Percentiles rank a stretch among this genome's conserved stretches.
Conservation (phyloP, 2,113 vertebrate genomes). For the Anser brachyrhynchus region DNA sequence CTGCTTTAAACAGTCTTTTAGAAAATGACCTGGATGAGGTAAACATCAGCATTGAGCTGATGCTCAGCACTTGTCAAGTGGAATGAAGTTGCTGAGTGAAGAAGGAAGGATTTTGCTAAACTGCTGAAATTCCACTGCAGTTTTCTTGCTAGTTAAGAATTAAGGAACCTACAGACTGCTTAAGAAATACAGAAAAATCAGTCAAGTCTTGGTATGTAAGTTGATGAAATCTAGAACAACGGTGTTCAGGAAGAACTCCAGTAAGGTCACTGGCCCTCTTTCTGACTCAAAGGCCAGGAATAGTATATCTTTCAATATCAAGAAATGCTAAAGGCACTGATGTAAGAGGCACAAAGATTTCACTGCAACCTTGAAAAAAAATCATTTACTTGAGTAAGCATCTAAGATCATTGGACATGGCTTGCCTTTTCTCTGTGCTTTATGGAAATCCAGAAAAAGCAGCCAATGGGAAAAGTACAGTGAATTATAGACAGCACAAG, state of each 20-base stretch:
- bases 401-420: not conserved
- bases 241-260: not conserved
- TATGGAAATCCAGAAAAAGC: not conserved
- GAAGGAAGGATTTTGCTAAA: not conserved
- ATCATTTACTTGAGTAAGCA: not conserved
- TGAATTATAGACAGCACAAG: not conserved
- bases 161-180: not conserved
- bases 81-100: not conserved
- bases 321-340: constrained; percentile 25
- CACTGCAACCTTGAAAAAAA: not conserved
- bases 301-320: not conserved
- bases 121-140: not conserved
- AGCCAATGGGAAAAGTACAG: not conserved
- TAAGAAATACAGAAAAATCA: not conserved
- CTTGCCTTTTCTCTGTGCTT: not conserved
- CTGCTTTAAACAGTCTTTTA: not conserved
- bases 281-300: not conserved
- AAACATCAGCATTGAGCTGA: not conserved
- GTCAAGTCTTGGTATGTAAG: not conserved
- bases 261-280: not conserved
- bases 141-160: not conserved
- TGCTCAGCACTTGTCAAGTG: not conserved
- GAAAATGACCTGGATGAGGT: not conserved
- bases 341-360: constrained; percentile 5
- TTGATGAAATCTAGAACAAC: not conserved